Base-by-base conservation (phyloP, 2,113 vertebrate genomes). In the Triplophysa rosa region DNA sequence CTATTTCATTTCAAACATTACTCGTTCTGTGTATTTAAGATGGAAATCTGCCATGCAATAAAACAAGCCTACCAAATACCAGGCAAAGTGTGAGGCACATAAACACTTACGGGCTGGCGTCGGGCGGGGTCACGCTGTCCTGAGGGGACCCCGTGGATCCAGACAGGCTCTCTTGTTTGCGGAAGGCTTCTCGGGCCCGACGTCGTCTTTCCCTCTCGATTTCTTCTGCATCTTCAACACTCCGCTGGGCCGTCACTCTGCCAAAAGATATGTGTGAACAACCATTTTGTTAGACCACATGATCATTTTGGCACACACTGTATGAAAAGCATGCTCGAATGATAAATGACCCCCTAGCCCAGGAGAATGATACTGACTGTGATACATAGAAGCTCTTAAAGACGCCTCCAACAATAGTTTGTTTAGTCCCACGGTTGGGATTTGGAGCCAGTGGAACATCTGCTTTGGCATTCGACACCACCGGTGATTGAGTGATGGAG, bases 211-310 rank as follows among this genome's bases (percentile, higher is more conserved):
- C 95, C 10, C 92, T 84, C 0, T 96, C 94, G 0, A 92, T 91
- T 84, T 97, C 96, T 81, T 97, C 95, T 1, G 95, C 93, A 0
- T 96, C 96, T 67, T 98, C 96, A 52, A 94, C 90, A 0, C 94
- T 95, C 92, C 96, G 91, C 89, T 96, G 96, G 0, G 95, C 85
- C 2, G 94, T 95, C 77, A 97, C 88, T 90, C 97, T 98, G 90
- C 1, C 24, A 13, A 8, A 37, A 45, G 8, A 29, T 45, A 40
- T 17, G 2, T 26, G 13, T 21, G 3, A 29, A 0, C 0, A 33
- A 29, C 45, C 0, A 2, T 47, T 33, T 21, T 81, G 52, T 70
- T 72, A 37, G n/a, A 29, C 17, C 1, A 49, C 17, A 37, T 19
- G 21, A 67, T 13, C 56, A 21, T n/a, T 23, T 59, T 29, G 63